phyloP scores from a whole-genome alignment of 2,113 vertebrate genomes.

The Sturnira hondurensis region DNA sequence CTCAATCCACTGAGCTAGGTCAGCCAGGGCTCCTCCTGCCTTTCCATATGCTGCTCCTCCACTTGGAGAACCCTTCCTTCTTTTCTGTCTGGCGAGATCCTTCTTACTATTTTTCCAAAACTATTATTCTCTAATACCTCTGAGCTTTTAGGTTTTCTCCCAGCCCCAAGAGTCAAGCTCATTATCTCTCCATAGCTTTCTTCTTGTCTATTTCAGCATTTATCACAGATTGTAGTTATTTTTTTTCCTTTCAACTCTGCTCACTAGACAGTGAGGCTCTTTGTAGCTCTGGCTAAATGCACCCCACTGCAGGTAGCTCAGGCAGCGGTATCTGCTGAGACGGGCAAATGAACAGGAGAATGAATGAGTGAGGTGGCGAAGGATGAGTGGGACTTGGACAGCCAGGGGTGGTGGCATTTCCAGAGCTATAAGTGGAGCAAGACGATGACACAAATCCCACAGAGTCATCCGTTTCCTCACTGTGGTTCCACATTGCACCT shows the following conservation, averaged over 20 bases:
- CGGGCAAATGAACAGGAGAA: neutral
- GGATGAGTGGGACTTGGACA: neutral
- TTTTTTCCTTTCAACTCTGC: neutral
- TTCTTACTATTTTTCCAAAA: neutral
- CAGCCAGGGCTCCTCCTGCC: no score
- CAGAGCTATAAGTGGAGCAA: neutral
- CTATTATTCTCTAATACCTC: neutral
- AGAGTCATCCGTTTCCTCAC: neutral
- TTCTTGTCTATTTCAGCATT: neutral
- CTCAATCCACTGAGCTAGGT: no score
- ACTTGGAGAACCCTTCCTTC: neutral
- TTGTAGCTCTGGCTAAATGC: neutral
- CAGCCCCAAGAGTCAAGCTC: neutral
- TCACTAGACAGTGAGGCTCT: neutral
- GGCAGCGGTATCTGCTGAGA: neutral
- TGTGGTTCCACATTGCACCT: fast-evolving
- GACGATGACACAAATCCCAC: fast-evolving
- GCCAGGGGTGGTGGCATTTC: neutral
- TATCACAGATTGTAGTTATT: neutral
- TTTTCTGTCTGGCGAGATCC: neutral
- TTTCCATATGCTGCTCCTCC: neutral
- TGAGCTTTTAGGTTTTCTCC: neutral
- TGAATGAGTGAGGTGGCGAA: neutral
- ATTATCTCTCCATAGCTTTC: neutral
- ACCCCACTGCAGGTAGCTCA: neutral